Conservation (phyloP, 2,113 vertebrate genomes). For the Acinonyx jubatus region DNA sequence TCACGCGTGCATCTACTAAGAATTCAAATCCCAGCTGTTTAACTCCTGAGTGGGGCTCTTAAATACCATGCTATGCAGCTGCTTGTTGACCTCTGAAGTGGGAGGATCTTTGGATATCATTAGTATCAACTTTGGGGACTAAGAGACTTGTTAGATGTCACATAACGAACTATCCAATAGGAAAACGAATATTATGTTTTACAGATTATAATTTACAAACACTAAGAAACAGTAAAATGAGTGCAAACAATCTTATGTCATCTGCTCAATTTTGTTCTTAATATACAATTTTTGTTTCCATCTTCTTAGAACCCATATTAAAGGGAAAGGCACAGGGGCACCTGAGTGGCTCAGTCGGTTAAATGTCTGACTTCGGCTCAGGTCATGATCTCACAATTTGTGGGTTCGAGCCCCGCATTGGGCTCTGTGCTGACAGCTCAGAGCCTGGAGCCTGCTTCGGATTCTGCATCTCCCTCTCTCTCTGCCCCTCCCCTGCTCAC, state of each 20-base stretch:
- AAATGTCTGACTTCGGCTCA: too few species aligned
- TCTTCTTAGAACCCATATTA: background rate
- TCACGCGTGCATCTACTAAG: background rate
- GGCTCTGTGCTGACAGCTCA: too few species aligned
- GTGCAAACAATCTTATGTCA: background rate
- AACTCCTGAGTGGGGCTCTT: background rate
- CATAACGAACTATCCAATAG: background rate
- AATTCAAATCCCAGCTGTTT: background rate
- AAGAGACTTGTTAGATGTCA: background rate
- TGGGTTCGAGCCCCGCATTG: too few species aligned
- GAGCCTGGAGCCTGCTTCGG: too few species aligned
- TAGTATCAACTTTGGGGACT: background rate
- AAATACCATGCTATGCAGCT: background rate
- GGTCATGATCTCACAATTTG: too few species aligned
- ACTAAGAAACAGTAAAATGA: background rate
- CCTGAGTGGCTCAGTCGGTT: too few species aligned
- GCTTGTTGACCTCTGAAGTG: background rate
- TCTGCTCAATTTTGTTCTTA: background rate
- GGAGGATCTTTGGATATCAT: background rate
- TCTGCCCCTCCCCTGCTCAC: too few species aligned
- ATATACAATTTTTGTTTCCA: background rate
- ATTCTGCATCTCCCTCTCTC: too few species aligned
- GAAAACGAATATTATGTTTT: background rate
- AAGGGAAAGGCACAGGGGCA: background rate
- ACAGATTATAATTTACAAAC: background rate